These are phyloP conservation scores for Chrysochloris asiatica DNA, from an alignment of 2,113 vertebrate genomes.

Conservation along the genomic window DNA sequence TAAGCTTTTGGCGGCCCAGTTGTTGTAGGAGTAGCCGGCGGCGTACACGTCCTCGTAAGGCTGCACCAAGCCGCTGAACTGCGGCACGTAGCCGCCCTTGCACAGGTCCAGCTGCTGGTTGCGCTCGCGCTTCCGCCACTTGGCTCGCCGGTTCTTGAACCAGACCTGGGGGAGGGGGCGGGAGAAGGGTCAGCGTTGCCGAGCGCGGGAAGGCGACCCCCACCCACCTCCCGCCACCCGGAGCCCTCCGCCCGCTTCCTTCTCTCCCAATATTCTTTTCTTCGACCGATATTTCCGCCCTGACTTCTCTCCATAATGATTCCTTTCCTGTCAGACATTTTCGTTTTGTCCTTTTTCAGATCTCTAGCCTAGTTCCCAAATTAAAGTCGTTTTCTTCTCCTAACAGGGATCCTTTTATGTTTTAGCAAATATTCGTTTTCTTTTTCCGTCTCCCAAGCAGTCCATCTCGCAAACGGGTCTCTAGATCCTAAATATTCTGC, in stretches of 20 bases:
- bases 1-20: slow-evolving; percentile 98
- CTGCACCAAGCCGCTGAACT: slow-evolving; percentile 98
- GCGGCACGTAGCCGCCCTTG: slow-evolving; percentile 99
- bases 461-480: not conserved
- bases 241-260: not conserved
- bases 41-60: slow-evolving; percentile 99
- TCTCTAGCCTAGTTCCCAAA: not conserved
- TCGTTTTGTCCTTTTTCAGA: not conserved
- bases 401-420: not conserved
- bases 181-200: slow-evolving; percentile 44
- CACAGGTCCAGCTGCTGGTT: slow-evolving; percentile 99
- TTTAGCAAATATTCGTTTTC: slow-evolving; percentile 49
- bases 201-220: not conserved
- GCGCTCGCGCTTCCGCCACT: slow-evolving; percentile 98
- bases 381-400: slow-evolving; percentile 18
- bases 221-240: not conserved
- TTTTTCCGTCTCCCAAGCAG: not conserved
- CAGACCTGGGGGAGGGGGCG: slow-evolving; percentile 89
- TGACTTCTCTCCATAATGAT: slow-evolving; percentile 10
- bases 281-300: not conserved
- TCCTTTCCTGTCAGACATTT: slow-evolving; percentile 25
- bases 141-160: slow-evolving; percentile 99
- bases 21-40: slow-evolving; percentile 98
- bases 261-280: not conserved
- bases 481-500: not conserved